A percentile compares a stretch with the other conserved stretches of the same genome.
phyloP scores from a whole-genome alignment of 2,888 invertebrate species.

The Caenorhabditis sinica region DNA sequence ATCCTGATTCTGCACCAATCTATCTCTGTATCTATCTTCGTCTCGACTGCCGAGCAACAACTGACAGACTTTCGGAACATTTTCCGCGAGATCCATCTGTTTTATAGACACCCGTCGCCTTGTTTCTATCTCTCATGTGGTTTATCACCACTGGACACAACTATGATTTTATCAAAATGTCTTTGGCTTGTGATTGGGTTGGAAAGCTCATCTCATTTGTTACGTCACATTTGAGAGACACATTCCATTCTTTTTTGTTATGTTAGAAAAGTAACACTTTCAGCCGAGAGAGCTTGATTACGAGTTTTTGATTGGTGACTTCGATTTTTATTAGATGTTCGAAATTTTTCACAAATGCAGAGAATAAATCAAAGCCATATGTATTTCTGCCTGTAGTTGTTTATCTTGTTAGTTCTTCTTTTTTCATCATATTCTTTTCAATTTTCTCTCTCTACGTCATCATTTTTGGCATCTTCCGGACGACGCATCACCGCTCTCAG shows the following conservation, averaged over 20 bases:
- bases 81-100: slow-evolving; percentile 55
- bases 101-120: slow-evolving; percentile 56
- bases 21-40: background rate
- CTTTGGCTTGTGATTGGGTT: slow-evolving; percentile 6
- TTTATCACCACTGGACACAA: slow-evolving; percentile 45
- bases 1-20: background rate
- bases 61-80: slow-evolving; percentile 43
- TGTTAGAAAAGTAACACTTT: slow-evolving; percentile 25
- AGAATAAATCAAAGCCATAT: background rate
- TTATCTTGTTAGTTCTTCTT: slow-evolving; percentile 1
- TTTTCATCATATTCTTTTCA: slow-evolving; percentile 19
- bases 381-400: slow-evolving; percentile 5
- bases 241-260: slow-evolving; percentile 22
- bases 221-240: slow-evolving; percentile 40
- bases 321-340: background rate
- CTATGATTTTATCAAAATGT: slow-evolving; percentile 56
- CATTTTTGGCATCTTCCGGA: slow-evolving; percentile 25
- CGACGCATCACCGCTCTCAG: slow-evolving; percentile 51
- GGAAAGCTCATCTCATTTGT: slow-evolving; percentile 4
- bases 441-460: slow-evolving; percentile 24
- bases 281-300: background rate
- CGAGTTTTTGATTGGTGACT: slow-evolving; percentile 5
- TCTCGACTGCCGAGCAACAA: slow-evolving; percentile 27
- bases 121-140: slow-evolving; percentile 54
- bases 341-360: background rate